These are phyloP conservation scores for Reticulitermes lucifugus DNA, from an alignment of 2,888 invertebrate species.

Conservation along the genomic window DNA sequence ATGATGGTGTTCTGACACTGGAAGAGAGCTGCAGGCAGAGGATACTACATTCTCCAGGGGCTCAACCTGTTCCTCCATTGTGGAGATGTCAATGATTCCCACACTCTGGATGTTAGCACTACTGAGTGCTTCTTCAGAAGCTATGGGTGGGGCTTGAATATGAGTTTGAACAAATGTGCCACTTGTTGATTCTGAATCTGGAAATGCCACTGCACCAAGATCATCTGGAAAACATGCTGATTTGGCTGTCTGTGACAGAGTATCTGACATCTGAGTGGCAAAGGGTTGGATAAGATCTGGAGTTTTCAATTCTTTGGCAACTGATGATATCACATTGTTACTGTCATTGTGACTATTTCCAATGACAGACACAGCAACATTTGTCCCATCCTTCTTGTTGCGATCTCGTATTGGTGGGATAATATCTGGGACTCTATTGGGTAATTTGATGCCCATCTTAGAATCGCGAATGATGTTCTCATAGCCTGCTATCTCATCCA, in stretches of 20 bases:
- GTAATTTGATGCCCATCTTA: conserved; percentile 61
- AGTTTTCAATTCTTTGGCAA: conserved; percentile 64
- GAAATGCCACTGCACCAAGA: conserved; percentile 46
- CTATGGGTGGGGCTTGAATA: conserved; percentile 36
- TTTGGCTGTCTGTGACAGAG: not conserved
- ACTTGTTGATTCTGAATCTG: conserved; percentile 21
- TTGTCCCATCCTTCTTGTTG: conserved; percentile 50
- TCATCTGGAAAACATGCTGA: conserved; percentile 37
- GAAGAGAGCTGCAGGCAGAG: not conserved
- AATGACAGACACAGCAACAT: conserved; percentile 24
- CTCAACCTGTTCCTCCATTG: conserved; percentile 24
- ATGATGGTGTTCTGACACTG: conserved; percentile 59
- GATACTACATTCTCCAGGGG: not conserved
- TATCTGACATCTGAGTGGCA: conserved; percentile 43
- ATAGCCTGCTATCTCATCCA: conserved; percentile 73
- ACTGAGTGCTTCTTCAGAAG: conserved; percentile 15
- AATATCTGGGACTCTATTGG: conserved; percentile 59
- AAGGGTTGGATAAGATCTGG: conserved; percentile 65
- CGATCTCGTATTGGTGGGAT: conserved; percentile 58
- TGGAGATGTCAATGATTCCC: conserved; percentile 37
- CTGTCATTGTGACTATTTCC: conserved; percentile 38
- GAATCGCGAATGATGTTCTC: conserved; percentile 71
- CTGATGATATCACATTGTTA: conserved; percentile 51
- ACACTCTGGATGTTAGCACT: conserved; percentile 10
- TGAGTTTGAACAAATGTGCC: not conserved